Evolutionary conservation across 2,797 vertebrate genomes (phyloP), one percentile per base, ranked within the genome.

Genomic region (Podarcis lilfordi): DNA sequence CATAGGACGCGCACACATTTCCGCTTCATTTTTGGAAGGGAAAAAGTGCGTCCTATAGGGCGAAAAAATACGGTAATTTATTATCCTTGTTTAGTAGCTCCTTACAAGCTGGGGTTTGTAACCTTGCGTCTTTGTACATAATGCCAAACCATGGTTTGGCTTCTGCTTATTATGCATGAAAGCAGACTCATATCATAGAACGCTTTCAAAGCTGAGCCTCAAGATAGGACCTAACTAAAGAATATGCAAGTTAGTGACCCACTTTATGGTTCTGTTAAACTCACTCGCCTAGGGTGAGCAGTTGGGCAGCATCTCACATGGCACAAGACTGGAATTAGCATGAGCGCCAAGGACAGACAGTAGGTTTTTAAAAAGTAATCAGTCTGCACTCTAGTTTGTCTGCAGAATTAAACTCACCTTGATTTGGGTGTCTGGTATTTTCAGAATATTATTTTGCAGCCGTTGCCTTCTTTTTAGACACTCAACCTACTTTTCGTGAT

Each of bases 401-500:
- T 21, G 61, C 32, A 84, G 27, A 61, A 61, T 40, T 71, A 32
- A 88, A 59, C 72, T 55, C 15, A 11, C 66, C 40, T 81, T 45
- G 69, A 76, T 27, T 10, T 55, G 23, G 2, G 29, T 66, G 17
- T 45, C 32, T 61, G 23, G 4, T 27, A 4, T 23, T 83, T 87
- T 82, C 19, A 72, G 50, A 32, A 71, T 37, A 9, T 17, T 35
- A 7, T 78, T 61, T 32, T 15, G 55, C 72, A 64, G n/a, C 29
- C 66, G 32, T 74, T 59, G 21, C 27, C 32, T 43, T 35, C 0
- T 5, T 81, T 15, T 83, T 72, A 76, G 8, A 55, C 3, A 43
- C 37, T 87, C 35, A 75, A 82, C 40, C 86, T 89, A 21, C 83
- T 91, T 1, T 76, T 92, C 85, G 40, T 88, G 81, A 35, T 77